Evolutionary conservation across 1,140 invertebrate species (phyloP), one percentile per base, ranked within the genome.

Genomic region (Eriosoma lanigerum): DNA sequence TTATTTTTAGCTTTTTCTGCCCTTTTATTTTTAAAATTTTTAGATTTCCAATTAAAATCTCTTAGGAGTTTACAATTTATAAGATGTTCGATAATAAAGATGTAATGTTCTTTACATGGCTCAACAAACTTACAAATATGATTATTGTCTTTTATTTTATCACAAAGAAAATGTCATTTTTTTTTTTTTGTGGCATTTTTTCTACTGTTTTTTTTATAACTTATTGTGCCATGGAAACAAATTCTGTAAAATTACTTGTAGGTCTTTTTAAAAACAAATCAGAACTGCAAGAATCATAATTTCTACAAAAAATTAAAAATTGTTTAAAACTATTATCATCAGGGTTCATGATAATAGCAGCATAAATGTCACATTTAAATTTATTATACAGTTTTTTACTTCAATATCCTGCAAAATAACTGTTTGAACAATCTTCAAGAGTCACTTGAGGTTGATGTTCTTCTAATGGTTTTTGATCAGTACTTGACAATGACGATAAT

Each of bases 271-370:
- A 58, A 15, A 58, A 58, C 1, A 58, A 13, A 58, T 58, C 56
- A 58, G 56, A 26, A 24, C 21, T 58, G 4, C 24, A 24, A 58
- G 24, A 58, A 21, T 58, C 56, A 26, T 58, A 58, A 10, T 58
- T 58, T 58, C 56, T 58, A 58, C 56, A 58, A 58, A 58, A 58
- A 58, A 15, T 54, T 13, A 58, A 21, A 58, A 58, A 58, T 24
- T 56, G n/a, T 13, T 56, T 58, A 13, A 58, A 58, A 24, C 13
- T 9, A 58, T 58, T 58, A 13, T 58, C 54, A 26, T 58, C 52
- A 21, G 52, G 21, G n/a, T 21, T 54, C 21, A 54, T 54, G 19
- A 54, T 54, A 1, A 54, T 10, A 58, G 12, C 21, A 13, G 0
- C 21, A 58, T 21, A 58, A 24, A 24, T 58, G 21, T 58, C 3